These are phyloP conservation scores for Gymnobelideus leadbeateri DNA, from an alignment of 2,113 vertebrate genomes.

Conservation along the genomic window DNA sequence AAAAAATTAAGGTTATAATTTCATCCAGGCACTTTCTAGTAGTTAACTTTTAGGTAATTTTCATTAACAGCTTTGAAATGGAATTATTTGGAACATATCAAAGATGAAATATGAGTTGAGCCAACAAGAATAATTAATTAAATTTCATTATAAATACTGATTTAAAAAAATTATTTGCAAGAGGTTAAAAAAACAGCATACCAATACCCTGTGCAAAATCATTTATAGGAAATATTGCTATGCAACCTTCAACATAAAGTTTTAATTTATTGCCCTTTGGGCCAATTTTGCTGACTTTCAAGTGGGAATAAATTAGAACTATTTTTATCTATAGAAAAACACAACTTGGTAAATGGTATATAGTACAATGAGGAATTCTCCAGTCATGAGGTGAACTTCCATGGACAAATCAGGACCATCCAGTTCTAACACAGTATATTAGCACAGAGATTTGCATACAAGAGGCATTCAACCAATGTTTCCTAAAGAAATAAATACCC, in stretches of 20 bases:
- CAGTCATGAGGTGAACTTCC: background rate
- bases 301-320: slow-evolving; percentile 34
- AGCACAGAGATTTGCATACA: background rate
- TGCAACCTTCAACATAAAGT: slow-evolving; percentile 32
- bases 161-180: slow-evolving; percentile 37
- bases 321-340: background rate
- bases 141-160: slow-evolving; percentile 49
- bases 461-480: background rate
- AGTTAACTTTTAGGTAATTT: background rate
- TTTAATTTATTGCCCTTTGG: slow-evolving; percentile 59
- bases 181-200: slow-evolving; percentile 29
- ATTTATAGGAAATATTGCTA: slow-evolving; percentile 58
- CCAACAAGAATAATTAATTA: slow-evolving; percentile 29
- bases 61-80: slow-evolving; percentile 12
- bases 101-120: slow-evolving; percentile 35
- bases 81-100: slow-evolving; percentile 26
- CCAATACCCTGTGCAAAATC: slow-evolving; percentile 57
- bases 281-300: slow-evolving; percentile 23
- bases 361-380: background rate
- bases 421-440: background rate
- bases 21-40: background rate
- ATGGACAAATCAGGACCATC: background rate
- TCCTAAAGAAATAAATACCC: background rate
- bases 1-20: background rate
- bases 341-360: slow-evolving; percentile 7